Evolutionary conservation across 2,888 invertebrate genomes (phyloP).

Genomic region (Torymus tubicola): DNA sequence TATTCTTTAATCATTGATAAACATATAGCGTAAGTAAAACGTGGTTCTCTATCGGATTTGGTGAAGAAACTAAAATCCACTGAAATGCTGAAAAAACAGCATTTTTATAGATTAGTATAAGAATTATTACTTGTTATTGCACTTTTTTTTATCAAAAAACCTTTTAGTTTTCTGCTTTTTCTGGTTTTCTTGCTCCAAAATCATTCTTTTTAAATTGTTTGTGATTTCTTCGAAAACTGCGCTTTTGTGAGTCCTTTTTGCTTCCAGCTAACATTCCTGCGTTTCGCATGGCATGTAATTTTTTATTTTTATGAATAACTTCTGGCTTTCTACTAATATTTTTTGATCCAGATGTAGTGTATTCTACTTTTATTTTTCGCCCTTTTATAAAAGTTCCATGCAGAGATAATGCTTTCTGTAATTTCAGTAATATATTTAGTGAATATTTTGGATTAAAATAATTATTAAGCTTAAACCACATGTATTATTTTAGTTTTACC

Average conservation of each 20-base stretch:
- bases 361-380: constrained; percentile 76
- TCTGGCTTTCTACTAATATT: constrained; percentile 68
- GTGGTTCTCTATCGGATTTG: too few species aligned
- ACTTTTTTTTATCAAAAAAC: background rate
- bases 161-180: too few species aligned
- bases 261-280: constrained; percentile 74
- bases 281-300: constrained; percentile 75
- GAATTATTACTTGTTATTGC: background rate
- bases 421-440: constrained; percentile 47
- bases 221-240: constrained; percentile 64
- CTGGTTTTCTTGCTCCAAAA: background rate
- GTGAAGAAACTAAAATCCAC: background rate
- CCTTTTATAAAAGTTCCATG: constrained; percentile 75
- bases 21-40: too few species aligned
- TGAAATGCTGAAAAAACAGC: background rate
- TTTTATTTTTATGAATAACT: constrained; percentile 75
- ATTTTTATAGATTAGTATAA: background rate
- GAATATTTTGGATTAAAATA: too few species aligned
- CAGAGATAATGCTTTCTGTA: constrained; percentile 76
- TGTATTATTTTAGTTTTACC: constrained; percentile 66
- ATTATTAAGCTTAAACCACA: too few species aligned
- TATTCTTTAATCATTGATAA: too few species aligned
- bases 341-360: constrained; percentile 74
- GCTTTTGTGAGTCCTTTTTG: constrained; percentile 67
- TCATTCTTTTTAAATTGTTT: constrained; percentile 27